Percentiles rank a stretch among this genome's conserved stretches.
Evolutionary conservation across 2,888 invertebrate genomes (phyloP).

Genomic region (Thysanoteuthis rhombus): DNA sequence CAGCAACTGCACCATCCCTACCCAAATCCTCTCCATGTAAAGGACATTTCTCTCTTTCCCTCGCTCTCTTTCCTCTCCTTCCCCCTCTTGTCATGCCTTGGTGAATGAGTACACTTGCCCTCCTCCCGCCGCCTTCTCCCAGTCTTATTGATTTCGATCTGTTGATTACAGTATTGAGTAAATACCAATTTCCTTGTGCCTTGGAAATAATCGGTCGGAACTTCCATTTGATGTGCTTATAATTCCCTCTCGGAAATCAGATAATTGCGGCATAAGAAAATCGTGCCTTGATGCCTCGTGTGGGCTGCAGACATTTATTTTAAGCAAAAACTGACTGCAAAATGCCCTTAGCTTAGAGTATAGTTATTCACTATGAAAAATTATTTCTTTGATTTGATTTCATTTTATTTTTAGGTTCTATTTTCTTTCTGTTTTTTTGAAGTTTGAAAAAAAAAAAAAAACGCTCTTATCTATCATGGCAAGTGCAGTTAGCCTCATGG

Average conservation of each 20-base stretch:
- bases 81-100: not conserved
- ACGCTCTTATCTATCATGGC: too few relatives aligned
- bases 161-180: not conserved
- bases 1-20: not conserved
- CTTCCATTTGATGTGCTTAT: slow-evolving; percentile 12
- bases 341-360: not conserved
- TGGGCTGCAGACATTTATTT: not conserved
- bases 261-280: not conserved
- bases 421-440: too few relatives aligned
- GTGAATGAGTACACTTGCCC: not conserved
- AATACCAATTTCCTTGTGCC: not conserved
- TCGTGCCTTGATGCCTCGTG: not conserved
- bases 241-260: slow-evolving; percentile 12
- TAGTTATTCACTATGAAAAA: not conserved
- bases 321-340: not conserved
- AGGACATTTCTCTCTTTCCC: not conserved
- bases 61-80: not conserved
- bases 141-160: not conserved
- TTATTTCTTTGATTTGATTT: too few relatives aligned
- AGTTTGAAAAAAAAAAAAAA: too few relatives aligned
- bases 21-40: not conserved
- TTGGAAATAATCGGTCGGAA: not conserved
- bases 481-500: too few relatives aligned
- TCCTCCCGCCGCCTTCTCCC: not conserved
- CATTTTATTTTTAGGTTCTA: too few relatives aligned